phyloP scores from a whole-genome alignment of 2,888 invertebrate species.

The Cyrtodaria siliqua region DNA sequence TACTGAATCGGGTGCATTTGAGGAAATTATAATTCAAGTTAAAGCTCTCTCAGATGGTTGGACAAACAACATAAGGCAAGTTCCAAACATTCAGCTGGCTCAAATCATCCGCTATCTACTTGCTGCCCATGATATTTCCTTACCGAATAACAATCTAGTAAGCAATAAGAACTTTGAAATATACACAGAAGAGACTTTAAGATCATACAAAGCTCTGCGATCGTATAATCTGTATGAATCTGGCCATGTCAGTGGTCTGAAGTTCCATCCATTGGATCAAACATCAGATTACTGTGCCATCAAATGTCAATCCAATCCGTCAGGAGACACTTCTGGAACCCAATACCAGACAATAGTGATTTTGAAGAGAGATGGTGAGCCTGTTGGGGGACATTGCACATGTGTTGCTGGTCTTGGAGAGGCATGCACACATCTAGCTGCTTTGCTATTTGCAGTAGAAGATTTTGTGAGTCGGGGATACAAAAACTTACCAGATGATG shows the following conservation, averaged over 20 bases:
- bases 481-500: conserved; percentile 11
- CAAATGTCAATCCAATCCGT: conserved; percentile 20
- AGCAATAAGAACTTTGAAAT: not conserved
- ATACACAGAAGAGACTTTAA: conserved; percentile 10
- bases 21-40: too few relatives aligned
- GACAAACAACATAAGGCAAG: conserved; percentile 8
- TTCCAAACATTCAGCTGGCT: conserved; percentile 1
- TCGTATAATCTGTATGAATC: conserved; percentile 29
- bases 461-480: conserved; percentile 28
- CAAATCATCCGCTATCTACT: conserved; percentile 11
- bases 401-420: conserved; percentile 30
- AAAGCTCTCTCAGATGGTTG: too few relatives aligned
- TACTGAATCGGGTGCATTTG: too few relatives aligned
- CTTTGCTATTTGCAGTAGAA: conserved; percentile 20
- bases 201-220: conserved; percentile 19
- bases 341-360: conserved; percentile 22
- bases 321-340: conserved; percentile 20
- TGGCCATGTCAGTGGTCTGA: conserved; percentile 9
- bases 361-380: conserved; percentile 10
- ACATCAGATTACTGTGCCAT: conserved; percentile 3
- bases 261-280: conserved; percentile 1
- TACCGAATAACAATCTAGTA: too few relatives aligned
- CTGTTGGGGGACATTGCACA: conserved; percentile 26
- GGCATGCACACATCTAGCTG: conserved; percentile 31
- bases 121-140: conserved; percentile 31